Conservation (phyloP, 2,797 vertebrate genomes). For the Chiroxiphia lanceolata region DNA sequence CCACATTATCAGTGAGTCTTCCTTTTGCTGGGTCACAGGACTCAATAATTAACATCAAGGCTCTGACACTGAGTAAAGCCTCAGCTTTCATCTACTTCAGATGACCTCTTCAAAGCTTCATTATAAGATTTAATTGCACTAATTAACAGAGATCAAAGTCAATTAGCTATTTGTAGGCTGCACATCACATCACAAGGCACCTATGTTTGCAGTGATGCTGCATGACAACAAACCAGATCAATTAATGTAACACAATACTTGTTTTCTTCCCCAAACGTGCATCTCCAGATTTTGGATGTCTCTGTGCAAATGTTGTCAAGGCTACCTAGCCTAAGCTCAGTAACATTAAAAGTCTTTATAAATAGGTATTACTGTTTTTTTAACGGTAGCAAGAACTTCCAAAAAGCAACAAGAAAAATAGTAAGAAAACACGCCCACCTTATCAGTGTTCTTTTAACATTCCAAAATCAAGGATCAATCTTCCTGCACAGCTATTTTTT, state of each 20-base stretch:
- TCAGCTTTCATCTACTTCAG: conserved; percentile 85
- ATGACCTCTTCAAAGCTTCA: conserved; percentile 87
- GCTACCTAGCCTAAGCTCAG: neutral
- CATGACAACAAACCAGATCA: conserved; percentile 80
- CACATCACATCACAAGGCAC: conserved; percentile 82
- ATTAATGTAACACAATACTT: conserved; percentile 41
- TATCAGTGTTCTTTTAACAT: neutral
- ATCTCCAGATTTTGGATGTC: neutral
- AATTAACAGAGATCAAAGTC: conserved; percentile 85
- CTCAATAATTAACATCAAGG: conserved; percentile 80
- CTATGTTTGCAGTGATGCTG: conserved; percentile 80
- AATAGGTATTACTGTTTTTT: neutral
- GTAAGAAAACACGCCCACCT: neutral
- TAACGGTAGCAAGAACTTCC: neutral
- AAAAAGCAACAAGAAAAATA: neutral
- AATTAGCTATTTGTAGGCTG: conserved; percentile 85
- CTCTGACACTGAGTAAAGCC: conserved; percentile 82
- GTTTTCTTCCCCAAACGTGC: neutral
- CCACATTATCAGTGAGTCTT: conserved; percentile 71
- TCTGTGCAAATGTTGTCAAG: neutral
- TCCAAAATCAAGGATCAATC: neutral
- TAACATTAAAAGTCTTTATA: neutral
- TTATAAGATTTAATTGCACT: conserved; percentile 84
- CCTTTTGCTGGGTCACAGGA: conserved; percentile 82
- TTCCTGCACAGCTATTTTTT: neutral